A percentile compares a stretch with the other conserved stretches of the same genome.
Conservation (phyloP, 2,888 invertebrate species). For the Oxyteleia sp. region DNA sequence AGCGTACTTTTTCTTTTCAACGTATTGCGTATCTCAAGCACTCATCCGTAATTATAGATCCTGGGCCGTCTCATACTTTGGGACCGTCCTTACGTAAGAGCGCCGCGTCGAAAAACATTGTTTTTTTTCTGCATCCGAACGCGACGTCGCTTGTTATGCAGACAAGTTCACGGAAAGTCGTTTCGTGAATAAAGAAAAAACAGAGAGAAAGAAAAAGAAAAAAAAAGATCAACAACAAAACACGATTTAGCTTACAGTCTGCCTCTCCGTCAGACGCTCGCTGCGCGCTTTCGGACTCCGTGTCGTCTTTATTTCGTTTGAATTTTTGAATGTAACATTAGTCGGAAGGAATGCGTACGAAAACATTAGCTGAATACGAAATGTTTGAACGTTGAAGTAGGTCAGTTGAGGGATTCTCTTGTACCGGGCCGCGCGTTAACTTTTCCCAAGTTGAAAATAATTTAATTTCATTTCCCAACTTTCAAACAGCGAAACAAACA, state of each 20-base stretch:
- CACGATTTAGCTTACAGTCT: too few relatives aligned
- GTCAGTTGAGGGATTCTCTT: conserved; percentile 65
- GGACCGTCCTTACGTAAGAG: conserved; percentile 56
- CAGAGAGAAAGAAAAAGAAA: too few relatives aligned
- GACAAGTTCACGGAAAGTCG: too few relatives aligned
- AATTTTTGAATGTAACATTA: conserved; percentile 66
- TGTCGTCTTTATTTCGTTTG: conserved; percentile 56
- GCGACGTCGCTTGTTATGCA: conserved; percentile 62
- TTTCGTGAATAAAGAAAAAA: too few relatives aligned
- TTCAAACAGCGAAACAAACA: conserved; percentile 32
- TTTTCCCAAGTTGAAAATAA: conserved; percentile 57
- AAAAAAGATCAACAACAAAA: too few relatives aligned
- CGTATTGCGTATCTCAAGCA: conserved; percentile 10
- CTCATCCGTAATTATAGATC: conserved; percentile 63
- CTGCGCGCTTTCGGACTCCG: conserved; percentile 48
- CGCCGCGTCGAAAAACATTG: conserved; percentile 48
- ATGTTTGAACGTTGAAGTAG: conserved; percentile 65
- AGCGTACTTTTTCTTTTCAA: too few relatives aligned
- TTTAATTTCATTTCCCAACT: conserved; percentile 63
- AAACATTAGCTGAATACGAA: conserved; percentile 67
- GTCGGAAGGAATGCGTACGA: conserved; percentile 64
- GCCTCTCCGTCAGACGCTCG: conserved; percentile 26
- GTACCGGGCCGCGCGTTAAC: conserved; percentile 42
- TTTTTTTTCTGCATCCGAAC: conserved; percentile 46
- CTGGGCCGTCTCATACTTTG: conserved; percentile 38